Percentiles rank a stretch among this genome's conserved stretches.
phyloP scores from a whole-genome alignment of 2,888 invertebrate genomes.

The Metopia argyrocephala region DNA sequence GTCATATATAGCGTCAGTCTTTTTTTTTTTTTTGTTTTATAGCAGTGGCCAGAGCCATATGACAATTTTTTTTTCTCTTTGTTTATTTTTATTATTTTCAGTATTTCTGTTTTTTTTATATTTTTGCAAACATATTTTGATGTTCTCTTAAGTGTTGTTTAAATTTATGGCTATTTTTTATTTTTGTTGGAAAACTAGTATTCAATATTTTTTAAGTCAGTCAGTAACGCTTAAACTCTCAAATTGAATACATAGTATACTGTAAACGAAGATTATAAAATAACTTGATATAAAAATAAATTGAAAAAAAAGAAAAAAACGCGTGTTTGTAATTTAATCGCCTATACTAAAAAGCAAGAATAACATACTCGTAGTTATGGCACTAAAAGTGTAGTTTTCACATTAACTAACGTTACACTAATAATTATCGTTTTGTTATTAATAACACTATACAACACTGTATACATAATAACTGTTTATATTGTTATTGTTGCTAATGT shows the following conservation, averaged over 20 bases:
- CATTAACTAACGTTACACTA: conserved; percentile 31
- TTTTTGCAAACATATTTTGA: conserved; percentile 48
- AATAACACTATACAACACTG: neutral
- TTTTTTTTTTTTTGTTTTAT: too few relatives aligned
- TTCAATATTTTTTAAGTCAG: conserved; percentile 26
- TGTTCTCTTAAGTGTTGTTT: conserved; percentile 34
- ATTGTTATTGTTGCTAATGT: conserved; percentile 16
- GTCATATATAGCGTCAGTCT: neutral
- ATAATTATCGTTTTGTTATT: conserved; percentile 50
- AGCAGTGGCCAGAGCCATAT: conserved; percentile 44
- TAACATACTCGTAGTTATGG: neutral
- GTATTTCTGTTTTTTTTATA: conserved; percentile 8
- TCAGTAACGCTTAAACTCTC: conserved; percentile 61
- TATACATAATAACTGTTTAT: neutral
- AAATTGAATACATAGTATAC: conserved; percentile 41
- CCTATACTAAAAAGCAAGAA: neutral
- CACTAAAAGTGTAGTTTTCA: conserved; percentile 36
- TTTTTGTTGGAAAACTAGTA: conserved; percentile 54
- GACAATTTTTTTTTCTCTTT: conserved; percentile 49
- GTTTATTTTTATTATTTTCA: conserved; percentile 2
- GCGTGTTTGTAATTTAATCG: conserved; percentile 15
- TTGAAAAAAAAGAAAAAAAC: conserved; percentile 10
- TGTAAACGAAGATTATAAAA: conserved; percentile 10
- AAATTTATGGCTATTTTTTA: conserved; percentile 13
- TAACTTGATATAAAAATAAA: neutral